Conservation (phyloP, 2,888 invertebrate genomes). For the Vanessa cardui region DNA sequence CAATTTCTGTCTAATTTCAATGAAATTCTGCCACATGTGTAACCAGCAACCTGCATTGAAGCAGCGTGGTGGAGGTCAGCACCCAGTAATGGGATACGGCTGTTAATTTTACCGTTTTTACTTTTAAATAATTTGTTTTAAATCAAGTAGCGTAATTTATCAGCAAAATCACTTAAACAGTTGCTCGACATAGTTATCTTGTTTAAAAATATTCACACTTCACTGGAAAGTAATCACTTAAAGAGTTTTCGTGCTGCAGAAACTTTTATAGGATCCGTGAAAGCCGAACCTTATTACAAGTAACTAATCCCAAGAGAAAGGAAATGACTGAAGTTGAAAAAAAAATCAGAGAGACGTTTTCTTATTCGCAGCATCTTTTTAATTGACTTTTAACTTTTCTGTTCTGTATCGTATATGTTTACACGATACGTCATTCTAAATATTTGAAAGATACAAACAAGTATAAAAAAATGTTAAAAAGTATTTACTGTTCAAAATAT, state of each 20-base stretch:
- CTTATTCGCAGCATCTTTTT: constrained; percentile 4
- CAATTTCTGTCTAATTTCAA: too few relatives aligned
- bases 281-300: constrained; percentile 41
- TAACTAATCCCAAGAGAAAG: constrained; percentile 41
- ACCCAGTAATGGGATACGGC: too few relatives aligned
- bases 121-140: not conserved
- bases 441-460: not conserved
- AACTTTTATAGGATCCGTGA: constrained; percentile 52
- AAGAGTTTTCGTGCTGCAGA: constrained; percentile 47
- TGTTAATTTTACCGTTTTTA: not conserved
- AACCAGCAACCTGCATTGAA: too few relatives aligned
- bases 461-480: not conserved
- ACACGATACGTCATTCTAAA: not conserved
- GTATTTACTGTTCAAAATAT: too few relatives aligned
- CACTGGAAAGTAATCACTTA: constrained; percentile 64
- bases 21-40: too few relatives aligned
- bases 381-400: constrained; percentile 5
- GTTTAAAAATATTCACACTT: constrained; percentile 50
- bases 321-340: constrained; percentile 41
- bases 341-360: constrained; percentile 27
- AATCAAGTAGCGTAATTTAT: not conserved
- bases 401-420: not conserved
- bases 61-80: too few relatives aligned
- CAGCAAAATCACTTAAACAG: not conserved
- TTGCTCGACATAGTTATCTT: not conserved